Percentiles rank a stretch among this genome's conserved stretches.
Evolutionary conservation across 2,888 invertebrate genomes (phyloP).

Genomic region (Ceraclea dissimilis): DNA sequence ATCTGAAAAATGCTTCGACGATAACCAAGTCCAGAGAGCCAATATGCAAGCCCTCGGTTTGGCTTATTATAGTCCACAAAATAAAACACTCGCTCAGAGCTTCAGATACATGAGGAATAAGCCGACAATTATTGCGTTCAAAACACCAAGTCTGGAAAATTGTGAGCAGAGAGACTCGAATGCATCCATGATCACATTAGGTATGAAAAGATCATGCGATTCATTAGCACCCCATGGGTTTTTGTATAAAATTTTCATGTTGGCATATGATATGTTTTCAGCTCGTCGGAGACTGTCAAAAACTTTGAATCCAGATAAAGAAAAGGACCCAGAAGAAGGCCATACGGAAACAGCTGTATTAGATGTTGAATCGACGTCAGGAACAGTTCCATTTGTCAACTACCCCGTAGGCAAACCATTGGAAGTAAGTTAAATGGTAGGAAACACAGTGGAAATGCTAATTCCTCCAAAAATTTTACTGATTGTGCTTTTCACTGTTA

Average conservation of each 20-base stretch:
- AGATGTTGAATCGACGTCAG: slow-evolving; percentile 29
- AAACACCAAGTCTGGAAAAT: slow-evolving; percentile 72
- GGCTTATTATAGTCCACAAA: slow-evolving; percentile 68
- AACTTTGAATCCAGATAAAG: slow-evolving; percentile 39
- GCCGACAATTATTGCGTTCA: slow-evolving; percentile 81
- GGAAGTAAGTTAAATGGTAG: slow-evolving; percentile 54
- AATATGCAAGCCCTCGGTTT: slow-evolving; percentile 56
- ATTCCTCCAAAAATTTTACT: no score
- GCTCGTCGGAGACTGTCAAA: slow-evolving; percentile 44
- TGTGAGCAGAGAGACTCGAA: slow-evolving; percentile 52
- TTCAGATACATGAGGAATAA: slow-evolving; percentile 87
- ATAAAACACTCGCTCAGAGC: slow-evolving; percentile 73
- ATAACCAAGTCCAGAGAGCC: slow-evolving; percentile 56
- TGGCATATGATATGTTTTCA: slow-evolving; percentile 25
- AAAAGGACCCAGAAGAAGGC: slow-evolving; percentile 53
- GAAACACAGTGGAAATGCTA: no score
- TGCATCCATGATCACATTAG: slow-evolving; percentile 50
- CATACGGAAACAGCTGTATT: slow-evolving; percentile 36
- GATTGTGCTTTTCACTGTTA: slow-evolving; percentile 4
- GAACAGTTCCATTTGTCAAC: slow-evolving; percentile 39
- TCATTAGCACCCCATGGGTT: background rate
- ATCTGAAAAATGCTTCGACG: slow-evolving; percentile 70
- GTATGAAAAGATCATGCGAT: slow-evolving; percentile 33
- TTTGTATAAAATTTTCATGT: no score
- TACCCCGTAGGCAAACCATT: slow-evolving; percentile 76